phyloP scores from a whole-genome alignment of 2,797 vertebrate species.

The Uromys caudimaculatus region DNA sequence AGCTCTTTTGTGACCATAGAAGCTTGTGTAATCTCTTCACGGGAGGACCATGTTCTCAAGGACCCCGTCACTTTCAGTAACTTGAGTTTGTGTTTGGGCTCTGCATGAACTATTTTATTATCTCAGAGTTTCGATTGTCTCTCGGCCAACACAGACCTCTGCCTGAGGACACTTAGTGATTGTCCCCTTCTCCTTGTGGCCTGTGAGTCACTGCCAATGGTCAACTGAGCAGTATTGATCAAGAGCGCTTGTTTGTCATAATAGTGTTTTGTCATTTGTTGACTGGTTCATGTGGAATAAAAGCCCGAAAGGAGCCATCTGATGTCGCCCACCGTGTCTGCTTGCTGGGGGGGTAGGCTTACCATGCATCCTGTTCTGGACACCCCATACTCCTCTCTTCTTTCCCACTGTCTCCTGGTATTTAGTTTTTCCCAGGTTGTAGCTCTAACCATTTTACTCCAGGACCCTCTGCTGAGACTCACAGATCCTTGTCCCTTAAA shows the following conservation, averaged over 20 bases:
- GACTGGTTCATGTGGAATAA: neutral
- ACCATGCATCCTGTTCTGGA: neutral
- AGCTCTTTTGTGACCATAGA: neutral
- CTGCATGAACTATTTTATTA: neutral
- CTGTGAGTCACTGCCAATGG: neutral
- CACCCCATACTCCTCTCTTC: neutral
- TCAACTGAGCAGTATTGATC: neutral
- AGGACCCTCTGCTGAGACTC: neutral
- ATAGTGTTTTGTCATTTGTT: neutral
- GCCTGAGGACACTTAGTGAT: too few species aligned
- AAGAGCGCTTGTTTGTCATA: neutral
- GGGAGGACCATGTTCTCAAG: neutral
- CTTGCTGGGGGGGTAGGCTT: neutral
- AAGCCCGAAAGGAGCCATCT: neutral
- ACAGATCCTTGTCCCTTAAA: neutral
- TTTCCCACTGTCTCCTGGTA: neutral
- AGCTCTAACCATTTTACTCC: neutral
- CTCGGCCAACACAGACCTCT: neutral
- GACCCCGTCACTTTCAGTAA: neutral
- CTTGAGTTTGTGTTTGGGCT: neutral
- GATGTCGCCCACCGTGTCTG: fast-evolving
- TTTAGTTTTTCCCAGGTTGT: neutral
- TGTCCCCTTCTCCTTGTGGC: neutral
- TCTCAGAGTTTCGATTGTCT: neutral
- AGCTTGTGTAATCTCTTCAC: neutral